Conservation (phyloP, 1,140 invertebrate genomes). For the Aphaenogaster ashmeadi region DNA sequence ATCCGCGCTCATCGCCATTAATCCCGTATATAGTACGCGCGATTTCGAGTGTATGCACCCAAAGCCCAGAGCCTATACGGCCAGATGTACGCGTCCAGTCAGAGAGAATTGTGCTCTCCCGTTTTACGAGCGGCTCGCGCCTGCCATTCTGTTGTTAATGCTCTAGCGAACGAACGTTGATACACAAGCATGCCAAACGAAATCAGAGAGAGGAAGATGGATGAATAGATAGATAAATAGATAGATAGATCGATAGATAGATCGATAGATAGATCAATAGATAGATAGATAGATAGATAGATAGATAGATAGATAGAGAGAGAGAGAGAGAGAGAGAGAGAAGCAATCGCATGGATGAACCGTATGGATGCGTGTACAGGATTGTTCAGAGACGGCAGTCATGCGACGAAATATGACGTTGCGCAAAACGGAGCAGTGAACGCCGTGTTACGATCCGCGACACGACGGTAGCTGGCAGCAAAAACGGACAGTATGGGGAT, state of each 20-base stretch:
- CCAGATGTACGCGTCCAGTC: not conserved
- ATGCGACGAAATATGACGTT: slow-evolving; percentile 46
- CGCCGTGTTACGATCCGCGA: slow-evolving; percentile 27
- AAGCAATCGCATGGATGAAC: not conserved
- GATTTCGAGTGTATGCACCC: slow-evolving; percentile 15
- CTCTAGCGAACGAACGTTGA: slow-evolving; percentile 41
- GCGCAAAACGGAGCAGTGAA: slow-evolving; percentile 29
- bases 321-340: not conserved
- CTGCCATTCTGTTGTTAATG: slow-evolving; percentile 52
- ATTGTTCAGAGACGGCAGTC: slow-evolving; percentile 15
- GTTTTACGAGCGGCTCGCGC: slow-evolving; percentile 51
- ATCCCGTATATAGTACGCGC: not conserved
- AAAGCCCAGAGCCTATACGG: slow-evolving; percentile 5
- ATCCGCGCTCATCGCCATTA: slow-evolving; percentile 37
- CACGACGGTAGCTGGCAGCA: not conserved
- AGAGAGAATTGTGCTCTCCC: slow-evolving; percentile 1
- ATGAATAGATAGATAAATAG: not conserved
- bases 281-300: not conserved
- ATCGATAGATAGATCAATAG: not conserved
- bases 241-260: not conserved
- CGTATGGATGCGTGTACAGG: not conserved
- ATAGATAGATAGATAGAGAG: not conserved
- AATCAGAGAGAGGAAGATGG: slow-evolving; percentile 24
- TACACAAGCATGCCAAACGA: slow-evolving; percentile 23
- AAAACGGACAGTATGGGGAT: slow-evolving; percentile 38